Percentiles rank a stretch among this genome's conserved stretches.
phyloP scores from a whole-genome alignment of 30 jellyfish, hydroid and myxozoan species.

The Catostylus mosaicus region DNA sequence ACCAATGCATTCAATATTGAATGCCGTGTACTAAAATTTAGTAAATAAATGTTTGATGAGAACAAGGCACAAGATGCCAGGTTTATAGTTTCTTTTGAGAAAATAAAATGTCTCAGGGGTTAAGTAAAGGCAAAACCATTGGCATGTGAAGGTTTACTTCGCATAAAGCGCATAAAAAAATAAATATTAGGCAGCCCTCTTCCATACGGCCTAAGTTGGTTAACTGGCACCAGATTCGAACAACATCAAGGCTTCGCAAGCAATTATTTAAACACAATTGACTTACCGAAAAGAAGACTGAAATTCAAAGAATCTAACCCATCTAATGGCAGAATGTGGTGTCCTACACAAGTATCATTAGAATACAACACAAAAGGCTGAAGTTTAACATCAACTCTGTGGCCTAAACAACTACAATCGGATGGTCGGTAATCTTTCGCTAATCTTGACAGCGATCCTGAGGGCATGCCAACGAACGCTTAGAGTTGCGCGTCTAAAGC shows the following conservation, averaged over 20 bases:
- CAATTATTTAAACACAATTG: background rate
- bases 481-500: constrained; percentile 2
- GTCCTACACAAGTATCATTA: background rate
- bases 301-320: constrained; percentile 4
- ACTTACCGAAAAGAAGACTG: constrained; percentile 3
- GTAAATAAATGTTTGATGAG: too few species aligned
- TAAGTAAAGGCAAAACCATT: background rate
- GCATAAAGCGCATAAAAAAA: background rate
- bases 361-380: background rate
- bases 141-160: background rate
- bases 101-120: background rate
- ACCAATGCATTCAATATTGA: too few species aligned
- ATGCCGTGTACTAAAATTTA: too few species aligned
- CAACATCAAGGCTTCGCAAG: background rate
- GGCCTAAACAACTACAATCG: constrained; percentile 8
- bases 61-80: too few species aligned
- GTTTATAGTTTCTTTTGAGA: too few species aligned
- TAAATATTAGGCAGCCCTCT: background rate
- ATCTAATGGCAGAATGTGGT: constrained; percentile 6
- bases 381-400: constrained; percentile 8
- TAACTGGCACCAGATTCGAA: background rate
- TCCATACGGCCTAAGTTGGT: too few species aligned
- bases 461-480: constrained; percentile 57
- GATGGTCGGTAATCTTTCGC: constrained; percentile 31
- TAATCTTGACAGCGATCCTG: constrained; percentile 28